phyloP scores from a whole-genome alignment of 2,113 vertebrate species.

The Leucoraja erinaceus region DNA sequence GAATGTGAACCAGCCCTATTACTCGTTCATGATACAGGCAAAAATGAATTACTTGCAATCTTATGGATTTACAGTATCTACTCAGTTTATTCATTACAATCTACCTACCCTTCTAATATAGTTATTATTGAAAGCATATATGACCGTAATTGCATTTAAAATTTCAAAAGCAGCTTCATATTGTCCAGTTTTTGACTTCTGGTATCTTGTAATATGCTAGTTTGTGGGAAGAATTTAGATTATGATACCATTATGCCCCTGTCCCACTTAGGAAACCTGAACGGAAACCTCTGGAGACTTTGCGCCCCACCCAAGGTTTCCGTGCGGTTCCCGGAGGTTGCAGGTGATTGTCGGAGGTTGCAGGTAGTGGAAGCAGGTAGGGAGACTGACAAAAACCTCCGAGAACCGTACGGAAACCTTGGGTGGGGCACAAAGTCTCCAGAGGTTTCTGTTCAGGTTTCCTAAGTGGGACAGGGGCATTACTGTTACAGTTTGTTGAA shows the following conservation, averaged over 20 bases:
- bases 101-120: background rate
- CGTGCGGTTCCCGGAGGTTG: no score
- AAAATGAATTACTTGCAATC: background rate
- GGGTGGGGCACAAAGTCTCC: no score
- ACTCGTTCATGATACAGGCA: background rate
- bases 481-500: background rate
- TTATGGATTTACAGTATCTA: background rate
- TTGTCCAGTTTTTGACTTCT: background rate
- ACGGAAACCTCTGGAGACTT: no score
- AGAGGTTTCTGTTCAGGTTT: no score
- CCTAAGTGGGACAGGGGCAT: no score
- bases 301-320: no score
- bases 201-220: background rate
- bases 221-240: background rate
- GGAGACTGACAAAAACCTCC: no score
- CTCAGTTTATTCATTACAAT: background rate
- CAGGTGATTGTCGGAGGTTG: no score
- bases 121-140: background rate
- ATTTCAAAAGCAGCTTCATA: background rate
- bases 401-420: no score
- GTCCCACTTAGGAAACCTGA: no score
- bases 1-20: background rate
- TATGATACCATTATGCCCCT: background rate
- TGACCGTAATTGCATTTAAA: background rate
- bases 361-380: no score